Evolutionary conservation across 1,140 invertebrate species (phyloP), one percentile per base, ranked within the genome.

Genomic region (Linepithema humile): DNA sequence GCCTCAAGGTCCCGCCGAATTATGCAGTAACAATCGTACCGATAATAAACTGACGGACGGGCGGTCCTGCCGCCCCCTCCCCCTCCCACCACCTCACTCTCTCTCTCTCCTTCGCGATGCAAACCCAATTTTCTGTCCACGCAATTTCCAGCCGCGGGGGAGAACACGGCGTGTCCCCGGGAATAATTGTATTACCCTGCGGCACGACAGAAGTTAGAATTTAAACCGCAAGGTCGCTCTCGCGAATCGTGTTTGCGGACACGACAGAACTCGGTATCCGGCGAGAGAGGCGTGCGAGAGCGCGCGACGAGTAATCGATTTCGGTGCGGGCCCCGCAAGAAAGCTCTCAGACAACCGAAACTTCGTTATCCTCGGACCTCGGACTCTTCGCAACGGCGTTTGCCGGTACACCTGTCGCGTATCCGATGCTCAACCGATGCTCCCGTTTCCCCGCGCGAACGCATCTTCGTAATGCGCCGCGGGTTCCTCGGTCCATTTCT

Each of bases 151-250:
- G 72, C 60, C 55, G 74, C 65, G 74, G 55, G 64, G 20, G 43
- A 45, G 43, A 45, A 45, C 15, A 55, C 72, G 26, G 83, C 77
- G 45, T 55, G 83, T n/a, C 55, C 40, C 38, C 78, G 40, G 85
- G 57, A 32, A 83, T 86, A 88, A 89, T 89, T 84, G 84, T 85
- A 82, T 89, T 89, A 88, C 78, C 53, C 64, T 35, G 72, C 45
- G 57, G 53, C 83, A 70, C 82, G 85, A 72, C 78, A 75, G 75
- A 82, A 89, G 86, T 89, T 89, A 88, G 86, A 88, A 88, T 84
- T 82, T 83, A 88, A 89, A 86, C 88, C 88, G 84, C 88, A 83
- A 89, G 84, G 84, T 84, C 65, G 88, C 70, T 88, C 55, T 45
- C 73, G 38, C 86, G 86, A 88, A 89, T 88, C 72, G 83, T 88